phyloP scores from a whole-genome alignment of 2,113 vertebrate genomes.

The Bubo blakistoni region DNA sequence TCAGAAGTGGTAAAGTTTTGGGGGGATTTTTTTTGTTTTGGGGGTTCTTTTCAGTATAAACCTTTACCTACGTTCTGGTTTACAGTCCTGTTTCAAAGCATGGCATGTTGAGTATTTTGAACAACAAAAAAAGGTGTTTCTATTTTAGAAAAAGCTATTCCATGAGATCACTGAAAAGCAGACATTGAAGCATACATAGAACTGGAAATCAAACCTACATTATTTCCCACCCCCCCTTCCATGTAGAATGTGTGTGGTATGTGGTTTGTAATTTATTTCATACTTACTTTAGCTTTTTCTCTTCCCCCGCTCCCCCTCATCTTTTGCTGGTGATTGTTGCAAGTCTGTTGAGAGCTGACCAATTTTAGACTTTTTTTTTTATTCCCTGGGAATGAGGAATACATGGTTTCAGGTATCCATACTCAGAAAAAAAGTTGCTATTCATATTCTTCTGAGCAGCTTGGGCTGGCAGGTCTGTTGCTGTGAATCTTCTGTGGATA shows the following conservation, averaged over 20 bases:
- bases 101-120: neutral
- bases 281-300: neutral
- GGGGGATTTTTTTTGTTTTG: neutral
- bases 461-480: neutral
- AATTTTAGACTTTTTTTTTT: too few species aligned
- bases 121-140: neutral
- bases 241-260: neutral
- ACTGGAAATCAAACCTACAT: neutral
- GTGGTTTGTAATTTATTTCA: neutral
- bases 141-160: neutral
- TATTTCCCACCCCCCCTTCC: neutral
- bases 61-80: neutral
- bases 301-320: accelerated
- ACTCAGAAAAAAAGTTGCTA: neutral
- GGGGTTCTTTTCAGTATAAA: neutral
- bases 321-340: neutral
- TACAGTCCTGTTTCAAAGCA: neutral
- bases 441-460: neutral
- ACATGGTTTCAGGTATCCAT: neutral
- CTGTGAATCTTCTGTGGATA: neutral
- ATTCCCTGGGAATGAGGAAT: accelerated
- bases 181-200: neutral
- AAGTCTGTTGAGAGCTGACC: neutral
- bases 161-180: neutral
- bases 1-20: neutral